phyloP scores from a whole-genome alignment of 2,888 invertebrate species.

The Heliconius cydno region DNA sequence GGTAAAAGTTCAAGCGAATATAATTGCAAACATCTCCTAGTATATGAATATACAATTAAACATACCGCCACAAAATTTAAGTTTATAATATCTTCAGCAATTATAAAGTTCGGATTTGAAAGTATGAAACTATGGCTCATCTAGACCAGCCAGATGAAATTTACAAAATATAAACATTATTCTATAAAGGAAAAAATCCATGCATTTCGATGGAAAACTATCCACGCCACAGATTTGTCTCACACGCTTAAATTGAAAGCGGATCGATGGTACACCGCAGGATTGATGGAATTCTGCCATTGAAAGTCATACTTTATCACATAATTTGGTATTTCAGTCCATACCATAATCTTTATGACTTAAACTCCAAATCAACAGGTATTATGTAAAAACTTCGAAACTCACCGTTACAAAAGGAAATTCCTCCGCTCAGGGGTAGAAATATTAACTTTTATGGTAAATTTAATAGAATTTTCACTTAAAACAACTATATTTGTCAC shows the following conservation, averaged over 20 bases:
- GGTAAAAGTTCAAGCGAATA: too few relatives aligned
- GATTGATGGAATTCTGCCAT: conserved; percentile 5
- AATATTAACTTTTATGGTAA: background rate
- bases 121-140: too few relatives aligned
- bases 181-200: background rate
- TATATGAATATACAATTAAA: too few relatives aligned
- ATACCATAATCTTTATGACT: conserved; percentile 9
- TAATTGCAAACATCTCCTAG: too few relatives aligned
- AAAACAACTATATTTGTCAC: conserved; percentile 34
- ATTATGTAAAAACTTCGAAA: conserved; percentile 22
- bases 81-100: too few relatives aligned
- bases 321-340: conserved; percentile 14
- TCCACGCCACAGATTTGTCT: conserved; percentile 6
- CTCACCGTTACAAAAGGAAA: conserved; percentile 35
- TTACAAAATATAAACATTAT: too few relatives aligned
- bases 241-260: conserved; percentile 9
- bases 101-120: too few relatives aligned
- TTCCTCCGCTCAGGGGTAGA: background rate
- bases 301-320: conserved; percentile 2
- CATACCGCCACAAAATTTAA: too few relatives aligned
- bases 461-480: conserved; percentile 34
- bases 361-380: conserved; percentile 41
- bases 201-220: background rate
- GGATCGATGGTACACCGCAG: conserved; percentile 14
- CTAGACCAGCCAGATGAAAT: too few relatives aligned